A percentile compares a stretch with the other conserved stretches of the same genome.
These are phyloP conservation scores for Saguinus imperator DNA, from an alignment of 2,113 vertebrate species.

Conservation along the genomic window DNA sequence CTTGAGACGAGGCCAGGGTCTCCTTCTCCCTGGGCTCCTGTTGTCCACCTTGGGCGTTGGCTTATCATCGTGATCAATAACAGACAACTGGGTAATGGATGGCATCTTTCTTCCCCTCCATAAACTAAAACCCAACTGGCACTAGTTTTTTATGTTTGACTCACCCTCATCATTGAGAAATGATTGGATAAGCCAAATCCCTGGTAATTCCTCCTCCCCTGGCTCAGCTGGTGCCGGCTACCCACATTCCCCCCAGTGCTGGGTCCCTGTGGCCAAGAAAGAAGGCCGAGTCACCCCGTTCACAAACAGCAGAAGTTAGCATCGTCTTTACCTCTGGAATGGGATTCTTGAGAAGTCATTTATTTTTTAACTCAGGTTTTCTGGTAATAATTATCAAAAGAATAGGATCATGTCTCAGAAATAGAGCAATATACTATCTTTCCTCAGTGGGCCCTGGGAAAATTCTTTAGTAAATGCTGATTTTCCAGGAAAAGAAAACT, in stretches of 20 bases:
- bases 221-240: rapidly evolving
- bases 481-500: constrained; percentile 17
- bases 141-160: constrained; percentile 6
- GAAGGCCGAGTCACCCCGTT: neutral
- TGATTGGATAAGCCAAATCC: neutral
- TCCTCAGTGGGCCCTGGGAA: neutral
- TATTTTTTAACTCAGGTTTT: constrained; percentile 7
- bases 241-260: neutral
- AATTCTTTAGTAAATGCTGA: neutral
- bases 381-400: neutral
- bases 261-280: neutral
- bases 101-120: constrained; percentile 8
- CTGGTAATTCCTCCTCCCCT: neutral
- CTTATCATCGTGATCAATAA: neutral
- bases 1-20: neutral
- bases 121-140: constrained; percentile 29
- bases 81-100: neutral
- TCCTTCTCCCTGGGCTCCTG: neutral
- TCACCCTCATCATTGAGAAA: constrained; percentile 30
- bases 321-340: neutral
- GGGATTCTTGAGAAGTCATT: neutral
- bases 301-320: neutral
- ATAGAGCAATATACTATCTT: neutral
- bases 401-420: neutral
- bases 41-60: neutral